These are phyloP conservation scores for Phylloscopus trochilus DNA, from an alignment of 2,113 vertebrate species.

Conservation along the genomic window DNA sequence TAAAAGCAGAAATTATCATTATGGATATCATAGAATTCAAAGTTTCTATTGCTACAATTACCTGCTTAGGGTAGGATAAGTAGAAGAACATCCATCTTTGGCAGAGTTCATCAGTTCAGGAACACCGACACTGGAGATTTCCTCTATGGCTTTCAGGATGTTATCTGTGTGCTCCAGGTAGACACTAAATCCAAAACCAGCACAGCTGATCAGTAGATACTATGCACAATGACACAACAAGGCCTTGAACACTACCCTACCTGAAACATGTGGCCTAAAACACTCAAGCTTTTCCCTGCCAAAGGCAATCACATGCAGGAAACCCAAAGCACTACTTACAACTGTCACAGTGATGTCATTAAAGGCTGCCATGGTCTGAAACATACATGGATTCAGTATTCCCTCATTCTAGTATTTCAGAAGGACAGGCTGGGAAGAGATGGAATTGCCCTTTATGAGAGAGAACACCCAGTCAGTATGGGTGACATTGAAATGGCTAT, in stretches of 20 bases:
- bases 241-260: not conserved
- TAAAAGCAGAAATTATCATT: not conserved
- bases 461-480: not conserved
- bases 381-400: not conserved
- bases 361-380: not conserved
- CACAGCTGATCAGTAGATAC: not conserved
- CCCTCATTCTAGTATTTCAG: not conserved
- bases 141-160: conserved; percentile 88
- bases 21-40: not conserved
- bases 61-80: conserved; percentile 90
- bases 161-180: conserved; percentile 87
- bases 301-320: not conserved
- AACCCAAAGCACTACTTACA: not conserved
- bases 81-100: conserved; percentile 84
- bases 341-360: not conserved
- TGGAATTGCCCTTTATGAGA: not conserved
- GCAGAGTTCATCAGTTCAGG: conserved; percentile 80
- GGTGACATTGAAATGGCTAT: not conserved
- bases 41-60: conserved; percentile 39
- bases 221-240: not conserved
- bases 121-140: conserved; percentile 84
- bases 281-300: not conserved
- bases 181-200: conserved; percentile 73
- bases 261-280: not conserved
- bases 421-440: not conserved